Evolutionary conservation across 2,888 invertebrate genomes (phyloP).

Genomic region (Synergus japonicus): DNA sequence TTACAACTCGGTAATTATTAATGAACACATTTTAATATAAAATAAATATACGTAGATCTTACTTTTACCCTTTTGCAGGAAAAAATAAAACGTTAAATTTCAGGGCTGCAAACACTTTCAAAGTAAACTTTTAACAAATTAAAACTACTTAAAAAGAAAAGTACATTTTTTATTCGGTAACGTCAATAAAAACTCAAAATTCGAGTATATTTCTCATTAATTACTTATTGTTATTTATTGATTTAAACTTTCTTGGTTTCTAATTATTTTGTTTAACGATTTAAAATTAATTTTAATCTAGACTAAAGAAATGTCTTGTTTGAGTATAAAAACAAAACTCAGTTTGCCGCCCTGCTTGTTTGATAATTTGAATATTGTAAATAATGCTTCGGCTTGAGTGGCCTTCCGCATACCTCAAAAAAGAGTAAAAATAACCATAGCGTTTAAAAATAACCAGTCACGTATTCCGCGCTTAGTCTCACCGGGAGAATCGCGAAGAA

Average conservation of each 20-base stretch:
- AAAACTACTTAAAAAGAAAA: neutral
- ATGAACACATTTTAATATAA: neutral
- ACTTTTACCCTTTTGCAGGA: neutral
- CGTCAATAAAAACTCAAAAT: too few species aligned
- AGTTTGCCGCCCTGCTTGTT: neutral
- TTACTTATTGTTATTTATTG: neutral
- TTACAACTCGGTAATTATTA: constrained; percentile 58
- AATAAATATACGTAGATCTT: neutral
- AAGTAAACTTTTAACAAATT: neutral
- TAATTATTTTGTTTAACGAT: neutral
- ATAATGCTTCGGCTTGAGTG: constrained; percentile 44
- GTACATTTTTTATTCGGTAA: neutral
- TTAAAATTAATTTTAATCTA: neutral
- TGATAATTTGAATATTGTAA: constrained; percentile 38
- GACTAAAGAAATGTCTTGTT: neutral
- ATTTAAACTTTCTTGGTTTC: neutral
- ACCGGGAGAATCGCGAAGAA: constrained; percentile 51
- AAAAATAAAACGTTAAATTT: neutral
- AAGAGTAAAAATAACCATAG: constrained; percentile 69
- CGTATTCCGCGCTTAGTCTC: constrained; percentile 57
- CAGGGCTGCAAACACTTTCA: neutral
- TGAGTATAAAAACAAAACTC: neutral
- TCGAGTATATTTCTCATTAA: too few species aligned
- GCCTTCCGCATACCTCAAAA: constrained; percentile 49
- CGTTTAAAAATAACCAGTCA: constrained; percentile 67